Evolutionary conservation across 2,888 invertebrate genomes (phyloP), one percentile per base, ranked within the genome.

Genomic region (Melanostoma scalare): DNA sequence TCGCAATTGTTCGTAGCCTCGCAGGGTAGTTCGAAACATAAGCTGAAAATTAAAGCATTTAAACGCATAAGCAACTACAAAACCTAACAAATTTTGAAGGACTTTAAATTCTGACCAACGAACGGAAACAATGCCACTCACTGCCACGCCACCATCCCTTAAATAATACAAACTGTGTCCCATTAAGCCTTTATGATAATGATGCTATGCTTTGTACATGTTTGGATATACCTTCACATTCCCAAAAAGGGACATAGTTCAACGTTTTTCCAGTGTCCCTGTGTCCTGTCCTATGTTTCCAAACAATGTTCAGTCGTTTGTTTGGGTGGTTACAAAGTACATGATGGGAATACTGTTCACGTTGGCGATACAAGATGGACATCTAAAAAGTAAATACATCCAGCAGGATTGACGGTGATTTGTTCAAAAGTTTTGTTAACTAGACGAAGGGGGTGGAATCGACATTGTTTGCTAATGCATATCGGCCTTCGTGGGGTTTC

Each of bases 331-430:
- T 75, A 61, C 56, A 35, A 75, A 52, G 58, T 69, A 75, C 79
- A 80, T 75, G 69, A 75, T 36, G 38, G 50, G 63, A 80, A 63
- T 75, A 56, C 20, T 44, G 68, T 69, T 55, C 56, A 20, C 55
- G 55, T 35, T 55, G 20, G 44, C 67, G 58, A 67, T 61, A 55
- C 61, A 63, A 63, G 50, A 73, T 63, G 40, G 50, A 74, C 48
- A 68, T 63, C 61, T 36, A 68, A 68, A 76, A 69, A 63, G 61
- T 69, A 36, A 35, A 71, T 56, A 61, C 55, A 56, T 50, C 63
- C 3, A 20, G 20, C 75, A 20, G 79, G 75, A 80, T 80, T 80
- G 80, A 60, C 80, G 75, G 75, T 80, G 80, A 80, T 80, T 75
- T 80, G 80, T 71, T 69, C 46, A 56, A 71, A 75, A 65, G 69